Conservation (phyloP, 2,888 invertebrate genomes). For the Drosophila bunnanda region DNA sequence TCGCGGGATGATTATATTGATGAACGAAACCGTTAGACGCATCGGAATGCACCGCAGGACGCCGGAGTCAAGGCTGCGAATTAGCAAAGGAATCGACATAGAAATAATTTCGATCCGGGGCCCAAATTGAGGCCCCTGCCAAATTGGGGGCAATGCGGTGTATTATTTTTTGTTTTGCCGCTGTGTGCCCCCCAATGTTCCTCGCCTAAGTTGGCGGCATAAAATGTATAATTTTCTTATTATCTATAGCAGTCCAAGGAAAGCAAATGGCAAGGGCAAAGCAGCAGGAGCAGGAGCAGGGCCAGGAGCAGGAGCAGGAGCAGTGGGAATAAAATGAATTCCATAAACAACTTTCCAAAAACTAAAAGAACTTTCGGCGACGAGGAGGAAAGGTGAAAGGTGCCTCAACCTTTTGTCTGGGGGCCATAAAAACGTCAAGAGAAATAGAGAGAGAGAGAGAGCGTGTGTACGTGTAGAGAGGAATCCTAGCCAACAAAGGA, state of each 20-base stretch:
- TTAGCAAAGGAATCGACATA: constrained; percentile 59
- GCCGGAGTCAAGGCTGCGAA: constrained; percentile 60
- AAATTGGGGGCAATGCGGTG: constrained; percentile 80
- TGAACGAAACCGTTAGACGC: constrained; percentile 74
- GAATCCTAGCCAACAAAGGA: constrained; percentile 71
- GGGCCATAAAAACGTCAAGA: constrained; percentile 62
- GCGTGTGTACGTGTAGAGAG: constrained; percentile 35
- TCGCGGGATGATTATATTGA: constrained; percentile 43
- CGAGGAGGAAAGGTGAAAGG: constrained; percentile 35
- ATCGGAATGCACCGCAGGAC: constrained; percentile 66
- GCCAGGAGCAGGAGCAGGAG: constrained; percentile 10
- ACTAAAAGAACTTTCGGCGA: constrained; percentile 41
- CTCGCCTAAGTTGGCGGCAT: constrained; percentile 50
- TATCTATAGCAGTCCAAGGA: constrained; percentile 67
- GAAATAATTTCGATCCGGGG: constrained; percentile 70
- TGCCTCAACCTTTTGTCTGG: constrained; percentile 48
- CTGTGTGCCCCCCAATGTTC: constrained; percentile 15
- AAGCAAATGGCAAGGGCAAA: constrained; percentile 39
- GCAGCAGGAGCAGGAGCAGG: constrained; percentile 18
- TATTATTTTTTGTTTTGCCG: constrained; percentile 46
- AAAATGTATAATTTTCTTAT: constrained; percentile 81
- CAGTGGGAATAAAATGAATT: constrained; percentile 73
- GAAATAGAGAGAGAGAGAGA: constrained; percentile 9
- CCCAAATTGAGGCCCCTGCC: constrained; percentile 72
- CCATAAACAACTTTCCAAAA: constrained; percentile 77